Percentiles rank a stretch among this genome's conserved stretches.
Conservation (phyloP, 2,113 vertebrate species). For the Brienomyrus longianalis region DNA sequence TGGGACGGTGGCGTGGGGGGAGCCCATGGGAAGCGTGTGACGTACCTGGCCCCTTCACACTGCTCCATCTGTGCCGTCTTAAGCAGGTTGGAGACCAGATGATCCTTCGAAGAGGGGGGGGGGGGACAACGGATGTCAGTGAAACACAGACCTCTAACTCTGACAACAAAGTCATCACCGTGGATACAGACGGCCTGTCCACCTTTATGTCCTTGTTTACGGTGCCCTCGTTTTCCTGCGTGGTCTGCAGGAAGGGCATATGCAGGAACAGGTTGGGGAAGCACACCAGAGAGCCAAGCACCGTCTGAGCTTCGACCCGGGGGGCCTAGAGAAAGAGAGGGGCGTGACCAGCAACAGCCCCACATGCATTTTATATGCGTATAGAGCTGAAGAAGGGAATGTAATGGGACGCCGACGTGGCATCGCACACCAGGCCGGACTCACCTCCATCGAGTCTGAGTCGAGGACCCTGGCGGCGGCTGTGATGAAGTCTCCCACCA, state of each 20-base stretch:
- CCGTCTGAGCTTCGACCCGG: constrained; percentile 81
- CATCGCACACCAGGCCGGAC: constrained; percentile 25
- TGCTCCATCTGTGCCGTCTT: constrained; percentile 84
- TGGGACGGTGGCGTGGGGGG: neutral
- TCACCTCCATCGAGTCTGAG: constrained; percentile 71
- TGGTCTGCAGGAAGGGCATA: constrained; percentile 64
- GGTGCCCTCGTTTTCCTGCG: constrained; percentile 57
- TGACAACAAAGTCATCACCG: neutral
- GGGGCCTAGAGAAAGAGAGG: constrained; percentile 65
- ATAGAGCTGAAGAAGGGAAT: neutral
- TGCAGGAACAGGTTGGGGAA: constrained; percentile 86
- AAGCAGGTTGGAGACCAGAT: constrained; percentile 81
- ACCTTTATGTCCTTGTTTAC: constrained; percentile 80
- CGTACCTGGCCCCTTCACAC: constrained; percentile 86
- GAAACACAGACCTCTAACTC: neutral
- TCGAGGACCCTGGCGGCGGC: constrained; percentile 76
- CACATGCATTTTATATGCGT: neutral
- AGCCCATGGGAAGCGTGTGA: neutral
- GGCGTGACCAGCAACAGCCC: neutral
- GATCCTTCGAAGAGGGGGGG: constrained; percentile 58
- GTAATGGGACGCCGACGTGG: no score
- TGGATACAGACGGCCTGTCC: neutral
- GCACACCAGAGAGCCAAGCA: constrained; percentile 90
- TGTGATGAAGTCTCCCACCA: constrained; percentile 82
- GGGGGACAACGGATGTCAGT: neutral